Evolutionary conservation across 2,888 invertebrate species (phyloP).

Genomic region (Pheosia tremula): DNA sequence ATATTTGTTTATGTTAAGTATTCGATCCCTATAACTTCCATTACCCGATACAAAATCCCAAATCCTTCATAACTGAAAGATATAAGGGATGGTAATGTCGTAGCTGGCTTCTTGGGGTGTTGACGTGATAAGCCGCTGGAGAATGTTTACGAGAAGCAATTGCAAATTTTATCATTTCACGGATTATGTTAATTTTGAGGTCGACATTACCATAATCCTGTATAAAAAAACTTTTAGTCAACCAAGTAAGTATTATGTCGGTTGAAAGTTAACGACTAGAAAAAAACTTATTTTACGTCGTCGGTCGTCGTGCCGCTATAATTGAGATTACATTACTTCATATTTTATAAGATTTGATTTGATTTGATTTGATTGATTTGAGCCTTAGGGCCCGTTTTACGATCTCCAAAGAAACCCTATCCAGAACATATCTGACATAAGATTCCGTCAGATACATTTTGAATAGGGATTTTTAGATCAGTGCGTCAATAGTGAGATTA

Average conservation of each 20-base stretch:
- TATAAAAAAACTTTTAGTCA: conserved; percentile 27
- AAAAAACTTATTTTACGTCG: conserved; percentile 1
- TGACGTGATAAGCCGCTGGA: conserved; percentile 36
- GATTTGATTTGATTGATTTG: too few relatives aligned
- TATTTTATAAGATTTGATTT: not conserved
- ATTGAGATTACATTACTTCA: not conserved
- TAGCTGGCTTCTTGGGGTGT: conserved; percentile 22
- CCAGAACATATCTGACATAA: too few relatives aligned
- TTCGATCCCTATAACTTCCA: not conserved
- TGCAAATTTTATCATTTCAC: conserved; percentile 43
- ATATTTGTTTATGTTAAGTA: too few relatives aligned
- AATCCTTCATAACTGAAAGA: not conserved
- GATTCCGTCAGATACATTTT: too few relatives aligned
- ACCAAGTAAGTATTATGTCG: not conserved
- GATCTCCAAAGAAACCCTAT: too few relatives aligned
- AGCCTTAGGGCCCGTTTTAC: too few relatives aligned
- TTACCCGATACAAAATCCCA: not conserved
- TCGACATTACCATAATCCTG: conserved; percentile 38
- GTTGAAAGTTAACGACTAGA: conserved; percentile 10
- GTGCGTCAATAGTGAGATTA: too few relatives aligned
- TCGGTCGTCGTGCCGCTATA: not conserved
- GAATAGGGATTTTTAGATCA: too few relatives aligned
- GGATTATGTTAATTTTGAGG: conserved; percentile 41
- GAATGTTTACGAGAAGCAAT: conserved; percentile 43
- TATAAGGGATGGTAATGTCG: conserved; percentile 6